phyloP scores from a whole-genome alignment of 2,797 vertebrate genomes.

The Sebastiscus albofasciatus region DNA sequence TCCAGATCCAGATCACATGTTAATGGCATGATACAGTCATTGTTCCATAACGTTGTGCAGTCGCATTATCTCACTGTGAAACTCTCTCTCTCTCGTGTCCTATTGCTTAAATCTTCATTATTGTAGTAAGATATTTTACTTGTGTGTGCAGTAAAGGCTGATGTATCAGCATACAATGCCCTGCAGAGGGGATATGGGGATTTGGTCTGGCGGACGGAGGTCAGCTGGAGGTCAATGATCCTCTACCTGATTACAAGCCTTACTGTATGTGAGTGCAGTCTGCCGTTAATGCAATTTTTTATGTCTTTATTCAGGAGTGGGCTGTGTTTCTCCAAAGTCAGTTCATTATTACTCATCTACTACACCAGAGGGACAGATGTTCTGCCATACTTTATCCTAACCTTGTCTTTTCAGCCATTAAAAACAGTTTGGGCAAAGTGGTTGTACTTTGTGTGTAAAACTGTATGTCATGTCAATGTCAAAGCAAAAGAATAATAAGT shows the following conservation, averaged over 20 bases:
- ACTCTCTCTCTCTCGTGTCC: neutral
- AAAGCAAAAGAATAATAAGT: slow-evolving; percentile 16
- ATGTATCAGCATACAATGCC: neutral
- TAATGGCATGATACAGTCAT: neutral
- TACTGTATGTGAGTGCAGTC: slow-evolving; percentile 13
- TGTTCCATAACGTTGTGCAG: neutral
- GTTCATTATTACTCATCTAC: slow-evolving; percentile 41
- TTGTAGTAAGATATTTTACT: neutral
- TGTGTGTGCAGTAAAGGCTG: neutral
- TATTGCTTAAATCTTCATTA: neutral
- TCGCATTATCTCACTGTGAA: neutral
- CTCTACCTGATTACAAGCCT: slow-evolving; percentile 10
- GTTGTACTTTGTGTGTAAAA: neutral
- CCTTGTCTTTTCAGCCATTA: slow-evolving; percentile 15
- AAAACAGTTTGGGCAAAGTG: slow-evolving; percentile 34
- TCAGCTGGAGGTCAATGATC: slow-evolving; percentile 37
- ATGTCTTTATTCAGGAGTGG: slow-evolving; percentile 31
- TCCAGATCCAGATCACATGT: neutral
- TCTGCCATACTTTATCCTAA: slow-evolving; percentile 21
- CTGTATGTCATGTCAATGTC: slow-evolving; percentile 23
- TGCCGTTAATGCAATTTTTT: slow-evolving; percentile 28
- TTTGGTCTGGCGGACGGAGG: neutral
- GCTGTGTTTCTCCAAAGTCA: slow-evolving; percentile 31
- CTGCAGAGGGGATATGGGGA: neutral
- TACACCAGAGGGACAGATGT: slow-evolving; percentile 42